phyloP scores from a whole-genome alignment of 2,113 vertebrate genomes.

The Pardalotus punctatus region DNA sequence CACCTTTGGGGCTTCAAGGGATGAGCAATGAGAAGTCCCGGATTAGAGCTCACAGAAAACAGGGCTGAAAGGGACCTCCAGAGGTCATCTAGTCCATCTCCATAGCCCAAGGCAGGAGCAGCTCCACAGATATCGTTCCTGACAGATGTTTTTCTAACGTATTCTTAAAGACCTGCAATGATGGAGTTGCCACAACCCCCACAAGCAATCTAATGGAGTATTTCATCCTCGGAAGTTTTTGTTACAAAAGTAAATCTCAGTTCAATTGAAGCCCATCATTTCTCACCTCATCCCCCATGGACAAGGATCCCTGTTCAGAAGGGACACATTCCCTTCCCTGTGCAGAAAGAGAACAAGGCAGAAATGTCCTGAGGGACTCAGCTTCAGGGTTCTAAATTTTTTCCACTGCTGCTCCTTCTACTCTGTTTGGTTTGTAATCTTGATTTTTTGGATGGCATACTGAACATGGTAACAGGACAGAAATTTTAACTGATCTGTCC shows the following conservation, averaged over 20 bases:
- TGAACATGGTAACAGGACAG: not conserved
- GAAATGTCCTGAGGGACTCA: not conserved
- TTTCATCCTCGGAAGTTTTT: not conserved
- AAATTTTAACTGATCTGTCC: not conserved
- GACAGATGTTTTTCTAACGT: constrained; percentile 12
- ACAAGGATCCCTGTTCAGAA: not conserved
- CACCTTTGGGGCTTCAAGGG: not conserved
- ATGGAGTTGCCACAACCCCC: not conserved
- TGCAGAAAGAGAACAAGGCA: not conserved
- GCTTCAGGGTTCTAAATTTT: fast-evolving
- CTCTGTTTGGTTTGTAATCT: not conserved
- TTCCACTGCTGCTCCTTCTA: fast-evolving
- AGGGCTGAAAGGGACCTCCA: not conserved
- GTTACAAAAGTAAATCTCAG: not conserved
- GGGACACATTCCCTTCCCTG: not conserved
- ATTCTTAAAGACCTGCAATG: not conserved
- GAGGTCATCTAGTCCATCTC: not conserved
- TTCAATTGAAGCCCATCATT: not conserved
- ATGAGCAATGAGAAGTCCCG: not conserved
- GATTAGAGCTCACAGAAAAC: not conserved
- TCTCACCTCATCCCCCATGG: not conserved
- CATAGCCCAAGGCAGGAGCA: not conserved
- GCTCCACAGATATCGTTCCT: not conserved
- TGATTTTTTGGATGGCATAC: not conserved
- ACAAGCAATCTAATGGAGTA: not conserved